Base-by-base conservation (phyloP, 2,888 invertebrate genomes). In the Dicranocentrus wangi region DNA sequence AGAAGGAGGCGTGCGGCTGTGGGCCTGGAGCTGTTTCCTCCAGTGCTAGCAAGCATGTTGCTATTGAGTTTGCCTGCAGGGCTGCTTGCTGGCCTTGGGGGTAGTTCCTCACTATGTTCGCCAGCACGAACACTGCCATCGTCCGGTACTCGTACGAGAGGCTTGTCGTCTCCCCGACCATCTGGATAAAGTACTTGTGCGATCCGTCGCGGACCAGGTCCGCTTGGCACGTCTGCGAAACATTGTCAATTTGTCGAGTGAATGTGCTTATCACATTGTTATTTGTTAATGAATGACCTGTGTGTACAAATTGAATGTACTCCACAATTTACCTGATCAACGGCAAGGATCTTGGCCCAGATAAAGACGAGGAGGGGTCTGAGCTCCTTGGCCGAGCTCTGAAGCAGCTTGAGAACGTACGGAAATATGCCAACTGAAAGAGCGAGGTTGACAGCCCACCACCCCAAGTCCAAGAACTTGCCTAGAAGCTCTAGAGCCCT, bases 331-430 rank as follows among this genome's bases (percentile, higher is more conserved):
- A n/a, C n/a, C n/a, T n/a, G n/a, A 89, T 99, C 99, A 3, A 98
- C 97, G 32, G 98, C 97, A 78, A 99, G 90, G 87, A 99, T 98
- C 90, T 98, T 98, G 19, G 99, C 98, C 99, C 99, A 99, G 87
- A 99, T 98, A 89, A 98, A 98, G 58, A 99, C 97, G 87, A 99
- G 92, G 81, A 97, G 92, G 7, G 97, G 95, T 78, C 98, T 91
- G 86, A 99, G 90, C 89, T 99, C 99, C 87, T 93, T 92, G 1
- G 97, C 97, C 83, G 95, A 94, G 87, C 97, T 97, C 90, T 99
- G 99, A 87, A 99, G 91, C 87, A 99, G 90, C 90, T 98, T 98
- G 73, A 99, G 91, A 87, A 99, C 98, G 89, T 99, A 99, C 0
- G 99, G 99, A 90, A 99, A 99, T 88, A 99, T 99, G 86, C 99